Base-by-base conservation (phyloP, 1,140 invertebrate genomes). In the Patella vulgata region DNA sequence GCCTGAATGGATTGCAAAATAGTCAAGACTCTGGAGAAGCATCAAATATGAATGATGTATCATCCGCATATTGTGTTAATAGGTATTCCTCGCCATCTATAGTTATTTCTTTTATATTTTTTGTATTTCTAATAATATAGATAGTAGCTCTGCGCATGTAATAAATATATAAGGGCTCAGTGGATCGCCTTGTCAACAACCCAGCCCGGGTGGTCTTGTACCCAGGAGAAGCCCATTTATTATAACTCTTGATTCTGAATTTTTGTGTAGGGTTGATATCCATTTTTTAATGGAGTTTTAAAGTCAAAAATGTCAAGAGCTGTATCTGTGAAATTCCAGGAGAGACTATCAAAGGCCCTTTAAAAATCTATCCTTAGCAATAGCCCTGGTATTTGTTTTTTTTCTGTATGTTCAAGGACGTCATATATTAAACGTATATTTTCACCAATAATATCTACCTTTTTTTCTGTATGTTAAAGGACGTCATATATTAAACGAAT, bases 91-190 rank as follows among this genome's bases (percentile, higher is more conserved):
- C 31, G 25, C 59, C n/a, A 27, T 58, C 40, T 8, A 63, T 54
- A 25, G 31, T 31, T 21, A 62, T 68, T 44, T 59, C 59, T 33
- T 59, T 53, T 21, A 63, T 63, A 14, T 43, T 31, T 0, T 4
- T 46, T 48, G 58, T 68, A 28, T 52, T 36, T 55, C 39, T 52
- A 14, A 68, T n/a, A 50, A 14, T 19, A 63, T 68, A 12, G 47
- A 42, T 19, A 62, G 27, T 25, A 68, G 53, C 46, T 68, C 54
- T 48, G 43, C 60, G 42, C 55, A 59, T 1, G 57, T 14, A 1
- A 61, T 33, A 60, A 57, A 61, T 23, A 66, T 14, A 53, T 66
- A 66, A 19, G 58, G 46, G 4, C 52, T 44, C 21, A 66, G 8
- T 0, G 63, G 46, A 39, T 60, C 64, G 4, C 58, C 58, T 36